Conservation (phyloP, 2,888 invertebrate genomes). For the Augiades crinisus region DNA sequence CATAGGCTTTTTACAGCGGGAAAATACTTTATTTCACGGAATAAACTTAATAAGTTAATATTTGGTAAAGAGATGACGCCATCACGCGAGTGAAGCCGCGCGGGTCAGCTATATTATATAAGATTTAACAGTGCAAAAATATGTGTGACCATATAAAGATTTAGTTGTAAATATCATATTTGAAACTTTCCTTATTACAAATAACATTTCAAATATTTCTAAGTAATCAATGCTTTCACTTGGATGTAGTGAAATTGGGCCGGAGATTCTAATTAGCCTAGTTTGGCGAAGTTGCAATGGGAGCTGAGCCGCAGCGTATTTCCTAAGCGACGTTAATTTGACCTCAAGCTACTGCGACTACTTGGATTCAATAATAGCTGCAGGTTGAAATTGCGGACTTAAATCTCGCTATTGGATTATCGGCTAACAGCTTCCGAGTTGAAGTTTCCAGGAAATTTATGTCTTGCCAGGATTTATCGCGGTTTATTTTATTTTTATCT, state of each 20-base stretch:
- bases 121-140: no score
- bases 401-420: constrained; percentile 25
- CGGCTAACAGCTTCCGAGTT: constrained; percentile 24
- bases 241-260: neutral
- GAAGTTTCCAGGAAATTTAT: constrained; percentile 24
- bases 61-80: no score
- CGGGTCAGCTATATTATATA: no score
- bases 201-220: neutral
- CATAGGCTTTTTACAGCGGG: no score
- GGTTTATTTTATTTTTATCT: constrained; percentile 17
- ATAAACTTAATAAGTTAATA: no score
- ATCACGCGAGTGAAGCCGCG: no score
- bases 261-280: constrained; percentile 15
- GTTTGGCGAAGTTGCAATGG: constrained; percentile 15
- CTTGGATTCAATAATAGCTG: constrained; percentile 19
- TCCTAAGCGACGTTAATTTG: constrained; percentile 21
- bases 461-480: constrained; percentile 15
- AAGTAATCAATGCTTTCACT: neutral
- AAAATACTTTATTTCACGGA: no score
- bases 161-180: no score
- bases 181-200: neutral
- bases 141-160: no score
- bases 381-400: constrained; percentile 20
- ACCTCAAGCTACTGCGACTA: constrained; percentile 10
- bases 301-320: constrained; percentile 6